Evolutionary conservation across 1,140 invertebrate species (phyloP).

Genomic region (Zaprionus capensis): DNA sequence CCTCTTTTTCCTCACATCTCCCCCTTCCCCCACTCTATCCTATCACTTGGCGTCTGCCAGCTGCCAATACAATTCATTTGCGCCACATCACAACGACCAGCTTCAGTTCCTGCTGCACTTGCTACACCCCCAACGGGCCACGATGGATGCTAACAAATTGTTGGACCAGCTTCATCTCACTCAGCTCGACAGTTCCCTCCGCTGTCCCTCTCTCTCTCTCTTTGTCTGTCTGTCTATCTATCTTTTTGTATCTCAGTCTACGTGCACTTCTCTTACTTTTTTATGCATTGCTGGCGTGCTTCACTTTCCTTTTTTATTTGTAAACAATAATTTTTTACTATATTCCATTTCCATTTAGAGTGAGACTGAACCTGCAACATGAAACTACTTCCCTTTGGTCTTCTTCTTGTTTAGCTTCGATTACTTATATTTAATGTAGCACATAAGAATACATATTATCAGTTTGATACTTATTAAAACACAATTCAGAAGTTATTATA

Average conservation of each 20-base stretch:
- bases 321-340: slow-evolving; percentile 73
- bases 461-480: too few species aligned
- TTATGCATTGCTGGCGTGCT: slow-evolving; percentile 38
- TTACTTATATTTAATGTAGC: too few species aligned
- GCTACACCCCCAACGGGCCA: slow-evolving; percentile 17
- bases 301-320: slow-evolving; percentile 56
- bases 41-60: slow-evolving; percentile 60
- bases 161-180: slow-evolving; percentile 21
- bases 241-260: slow-evolving; percentile 27
- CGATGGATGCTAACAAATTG: slow-evolving; percentile 67
- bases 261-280: slow-evolving; percentile 60
- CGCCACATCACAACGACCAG: slow-evolving; percentile 56
- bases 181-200: neutral
- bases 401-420: slow-evolving; percentile 19
- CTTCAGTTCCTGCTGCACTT: slow-evolving; percentile 14
- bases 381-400: slow-evolving; percentile 22
- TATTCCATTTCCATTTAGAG: slow-evolving; percentile 51
- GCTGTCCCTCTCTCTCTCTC: neutral
- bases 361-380: slow-evolving; percentile 44
- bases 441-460: too few species aligned
- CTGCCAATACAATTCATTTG: slow-evolving; percentile 79
- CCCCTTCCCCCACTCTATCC: neutral
- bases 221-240: slow-evolving; percentile 6
- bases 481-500: too few species aligned
- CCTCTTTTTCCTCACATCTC: slow-evolving; percentile 1